Percentiles rank a stretch among this genome's conserved stretches.
phyloP scores from a whole-genome alignment of 1,140 invertebrate genomes.

The Cecropterus lyciades region DNA sequence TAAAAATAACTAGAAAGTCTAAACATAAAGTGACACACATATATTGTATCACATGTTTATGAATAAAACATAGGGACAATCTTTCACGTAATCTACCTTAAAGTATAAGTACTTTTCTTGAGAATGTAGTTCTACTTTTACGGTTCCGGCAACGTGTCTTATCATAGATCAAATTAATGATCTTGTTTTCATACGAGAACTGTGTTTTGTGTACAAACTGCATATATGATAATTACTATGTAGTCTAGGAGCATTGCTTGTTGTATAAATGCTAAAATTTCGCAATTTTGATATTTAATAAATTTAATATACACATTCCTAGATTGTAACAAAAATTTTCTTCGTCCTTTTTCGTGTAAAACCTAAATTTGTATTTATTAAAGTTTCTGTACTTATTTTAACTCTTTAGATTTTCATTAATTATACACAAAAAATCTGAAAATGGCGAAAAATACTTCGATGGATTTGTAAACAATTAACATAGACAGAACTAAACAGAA shows the following conservation, averaged over 20 bases:
- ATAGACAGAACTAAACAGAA: too few species aligned
- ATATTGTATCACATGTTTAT: slow-evolving; percentile 13
- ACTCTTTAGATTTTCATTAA: too few species aligned
- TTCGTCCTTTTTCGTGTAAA: too few species aligned
- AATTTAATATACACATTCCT: too few species aligned
- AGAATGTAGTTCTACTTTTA: slow-evolving; percentile 22
- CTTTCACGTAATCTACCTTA: slow-evolving; percentile 1
- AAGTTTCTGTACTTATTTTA: too few species aligned
- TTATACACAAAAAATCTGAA: too few species aligned
- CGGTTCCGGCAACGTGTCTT: slow-evolving; percentile 15
- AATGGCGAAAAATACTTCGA: too few species aligned
- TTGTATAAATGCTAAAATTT: too few species aligned
- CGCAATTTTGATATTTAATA: too few species aligned
- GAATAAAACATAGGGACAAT: slow-evolving; percentile 7
- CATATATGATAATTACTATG: neutral
- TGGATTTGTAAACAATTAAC: too few species aligned
- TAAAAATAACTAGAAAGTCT: slow-evolving; percentile 5
- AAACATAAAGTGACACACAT: slow-evolving; percentile 6
- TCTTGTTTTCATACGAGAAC: slow-evolving; percentile 10
- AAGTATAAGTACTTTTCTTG: slow-evolving; percentile 22
- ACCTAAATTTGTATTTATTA: too few species aligned
- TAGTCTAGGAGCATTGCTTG: neutral
- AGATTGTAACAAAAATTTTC: too few species aligned
- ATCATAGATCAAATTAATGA: slow-evolving; percentile 25
- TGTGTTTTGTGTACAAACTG: slow-evolving; percentile 1